phyloP scores from a whole-genome alignment of 2,888 invertebrate genomes.

The Trachelus iudaicus region DNA sequence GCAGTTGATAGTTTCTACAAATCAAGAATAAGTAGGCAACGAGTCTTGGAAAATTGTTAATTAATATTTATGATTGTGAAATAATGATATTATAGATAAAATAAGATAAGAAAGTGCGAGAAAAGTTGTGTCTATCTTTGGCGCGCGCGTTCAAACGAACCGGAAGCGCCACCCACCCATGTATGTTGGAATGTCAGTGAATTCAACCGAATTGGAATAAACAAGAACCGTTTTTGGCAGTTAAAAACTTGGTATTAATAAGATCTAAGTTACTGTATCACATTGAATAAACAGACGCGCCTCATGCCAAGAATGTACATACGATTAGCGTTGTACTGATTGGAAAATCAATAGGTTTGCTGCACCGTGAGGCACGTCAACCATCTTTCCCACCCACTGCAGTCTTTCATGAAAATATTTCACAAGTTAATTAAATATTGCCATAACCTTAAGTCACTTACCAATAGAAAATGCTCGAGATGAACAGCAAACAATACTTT shows the following conservation, averaged over 20 bases:
- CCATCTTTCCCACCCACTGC: constrained; percentile 36
- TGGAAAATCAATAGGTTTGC: constrained; percentile 36
- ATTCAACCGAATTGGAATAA: neutral
- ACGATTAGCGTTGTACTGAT: neutral
- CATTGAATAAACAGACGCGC: neutral
- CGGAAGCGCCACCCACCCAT: constrained; percentile 5
- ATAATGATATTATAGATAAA: neutral
- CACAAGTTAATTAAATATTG: neutral
- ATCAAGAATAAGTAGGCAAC: neutral
- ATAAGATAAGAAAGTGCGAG: neutral
- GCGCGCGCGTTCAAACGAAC: constrained; percentile 1
- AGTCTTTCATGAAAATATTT: constrained; percentile 1
- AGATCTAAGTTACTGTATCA: neutral
- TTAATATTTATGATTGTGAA: neutral
- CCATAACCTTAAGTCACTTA: neutral
- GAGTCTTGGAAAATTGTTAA: neutral
- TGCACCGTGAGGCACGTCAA: constrained; percentile 32
- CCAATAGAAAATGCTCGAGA: neutral
- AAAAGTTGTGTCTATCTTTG: neutral
- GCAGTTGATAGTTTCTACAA: neutral
- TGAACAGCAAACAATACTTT: neutral
- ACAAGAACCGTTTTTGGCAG: neutral
- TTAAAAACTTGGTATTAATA: neutral
- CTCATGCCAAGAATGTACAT: neutral
- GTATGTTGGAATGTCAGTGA: neutral